Percentiles rank a stretch among this genome's conserved stretches.
These are phyloP conservation scores for Thereva unica DNA, from an alignment of 2,888 invertebrate genomes.

Conservation along the genomic window DNA sequence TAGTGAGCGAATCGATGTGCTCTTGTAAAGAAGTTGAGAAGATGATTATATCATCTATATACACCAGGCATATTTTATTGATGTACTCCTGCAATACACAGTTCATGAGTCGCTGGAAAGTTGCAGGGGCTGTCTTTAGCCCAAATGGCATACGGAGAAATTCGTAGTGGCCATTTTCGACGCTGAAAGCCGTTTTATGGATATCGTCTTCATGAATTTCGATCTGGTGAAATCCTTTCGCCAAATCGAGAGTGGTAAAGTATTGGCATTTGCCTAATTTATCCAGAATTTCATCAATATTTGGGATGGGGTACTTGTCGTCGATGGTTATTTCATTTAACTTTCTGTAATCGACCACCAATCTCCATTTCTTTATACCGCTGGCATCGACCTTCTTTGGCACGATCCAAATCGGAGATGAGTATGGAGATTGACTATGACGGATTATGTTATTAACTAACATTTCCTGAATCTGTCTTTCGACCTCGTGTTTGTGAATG, in stretches of 20 bases:
- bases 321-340: constrained; percentile 43
- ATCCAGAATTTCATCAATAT: constrained; percentile 45
- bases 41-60: constrained; percentile 48
- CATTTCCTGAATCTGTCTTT: constrained; percentile 2
- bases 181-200: constrained; percentile 41
- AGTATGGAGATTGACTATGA: constrained; percentile 8
- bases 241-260: constrained; percentile 44
- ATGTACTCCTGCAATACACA: constrained; percentile 43
- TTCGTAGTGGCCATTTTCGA: constrained; percentile 36
- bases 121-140: constrained; percentile 33
- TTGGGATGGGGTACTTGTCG: constrained; percentile 45
- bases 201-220: constrained; percentile 37
- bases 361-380: constrained; percentile 29
- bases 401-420: constrained; percentile 6
- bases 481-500: constrained; percentile 7
- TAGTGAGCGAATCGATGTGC: constrained; percentile 25
- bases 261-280: constrained; percentile 45
- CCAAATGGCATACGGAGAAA: constrained; percentile 36
- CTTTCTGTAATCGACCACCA: constrained; percentile 19
- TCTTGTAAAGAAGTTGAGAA: constrained; percentile 45
- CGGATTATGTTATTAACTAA: neutral
- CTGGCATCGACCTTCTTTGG: constrained; percentile 20
- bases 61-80: constrained; percentile 46
- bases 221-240: constrained; percentile 41
- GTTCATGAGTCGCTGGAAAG: constrained; percentile 45